Base-by-base conservation (phyloP, 1,140 invertebrate species). In the Venustaconcha ellipsiformis region DNA sequence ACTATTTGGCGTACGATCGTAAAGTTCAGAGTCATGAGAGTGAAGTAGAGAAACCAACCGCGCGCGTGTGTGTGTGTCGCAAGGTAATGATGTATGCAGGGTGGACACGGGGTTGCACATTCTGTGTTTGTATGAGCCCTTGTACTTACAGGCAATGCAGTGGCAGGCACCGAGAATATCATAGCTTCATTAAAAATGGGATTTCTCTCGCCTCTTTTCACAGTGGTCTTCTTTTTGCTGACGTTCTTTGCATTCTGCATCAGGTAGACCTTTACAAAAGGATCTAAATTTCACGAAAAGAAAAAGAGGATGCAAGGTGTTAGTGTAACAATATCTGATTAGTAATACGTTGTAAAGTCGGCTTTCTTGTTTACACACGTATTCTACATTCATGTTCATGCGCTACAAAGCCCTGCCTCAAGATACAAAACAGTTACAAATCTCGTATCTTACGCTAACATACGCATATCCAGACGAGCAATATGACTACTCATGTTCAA, bases 111-210 rank as follows among this genome's bases (percentile, higher is more conserved):
- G 8, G 4, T 48, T 48, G 37, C 11, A 48, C 37, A 8, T 48
- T 48, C 11, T 58, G 55, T 23, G 63, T 72, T 37, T 30, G 17
- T 4, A 13, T 17, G 12, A 20, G 15, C 8, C 15, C 3, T 6
- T 63, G 57, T 57, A 79, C 84, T 73, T 78, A 88, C 87, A 30
- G 84, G 82, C 56, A 88, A 80, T 14, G 86, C 84, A 15, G 83
- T 70, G 14, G 86, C 69, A 48, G 92, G 92, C 17, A 93, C 90
- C 57, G 93, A 92, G 84, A 93, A 93, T 17, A 92, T 91, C 78
- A 93, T 90, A 8, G 92, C 91, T 80, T 93, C 92, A 78, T 93
- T 92, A 83, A 92, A 93, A 30, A 92, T 92, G 1, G 92, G 92
- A 83, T 92, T 92, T 56, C 91, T 83, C 78, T 91, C 92, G 13